Conservation (phyloP, 2,113 vertebrate genomes). For the Cariama cristata region DNA sequence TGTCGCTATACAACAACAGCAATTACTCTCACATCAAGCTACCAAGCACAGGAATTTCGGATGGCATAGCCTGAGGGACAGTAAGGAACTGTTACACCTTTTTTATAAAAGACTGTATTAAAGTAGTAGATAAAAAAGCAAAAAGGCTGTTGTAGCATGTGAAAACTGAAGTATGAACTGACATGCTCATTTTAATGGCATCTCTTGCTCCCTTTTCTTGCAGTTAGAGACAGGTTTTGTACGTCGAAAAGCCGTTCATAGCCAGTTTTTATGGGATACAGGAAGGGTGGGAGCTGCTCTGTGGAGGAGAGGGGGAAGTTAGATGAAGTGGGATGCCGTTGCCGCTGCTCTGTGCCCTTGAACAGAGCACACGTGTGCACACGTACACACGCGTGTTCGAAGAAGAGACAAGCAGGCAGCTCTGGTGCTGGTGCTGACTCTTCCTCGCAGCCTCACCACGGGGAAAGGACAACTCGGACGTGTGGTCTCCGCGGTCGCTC, state of each 20-base stretch:
- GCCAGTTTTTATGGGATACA: background rate
- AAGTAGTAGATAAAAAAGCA: background rate
- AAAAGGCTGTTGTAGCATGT: background rate
- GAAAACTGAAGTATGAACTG: background rate
- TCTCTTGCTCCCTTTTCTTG: background rate
- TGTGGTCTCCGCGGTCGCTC: rapidly evolving
- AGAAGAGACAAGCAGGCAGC: background rate
- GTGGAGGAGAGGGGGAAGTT: background rate
- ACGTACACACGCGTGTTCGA: rapidly evolving
- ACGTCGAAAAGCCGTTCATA: background rate
- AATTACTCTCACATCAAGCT: background rate
- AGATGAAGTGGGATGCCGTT: background rate
- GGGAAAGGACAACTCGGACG: rapidly evolving
- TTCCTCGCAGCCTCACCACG: rapidly evolving
- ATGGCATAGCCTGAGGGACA: background rate
- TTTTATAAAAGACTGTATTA: background rate
- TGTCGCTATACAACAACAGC: background rate
- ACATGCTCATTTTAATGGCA: background rate
- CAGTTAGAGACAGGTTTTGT: background rate
- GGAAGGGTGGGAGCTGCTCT: background rate
- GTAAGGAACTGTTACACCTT: background rate
- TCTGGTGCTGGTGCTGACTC: background rate
- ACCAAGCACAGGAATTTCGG: background rate
- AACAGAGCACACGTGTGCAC: rapidly evolving
- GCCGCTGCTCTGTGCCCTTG: background rate